Percentiles rank a stretch among this genome's conserved stretches.
These are phyloP conservation scores for Gasterosteus aculeatus DNA, from an alignment of 2,113 vertebrate genomes.

Conservation along the genomic window DNA sequence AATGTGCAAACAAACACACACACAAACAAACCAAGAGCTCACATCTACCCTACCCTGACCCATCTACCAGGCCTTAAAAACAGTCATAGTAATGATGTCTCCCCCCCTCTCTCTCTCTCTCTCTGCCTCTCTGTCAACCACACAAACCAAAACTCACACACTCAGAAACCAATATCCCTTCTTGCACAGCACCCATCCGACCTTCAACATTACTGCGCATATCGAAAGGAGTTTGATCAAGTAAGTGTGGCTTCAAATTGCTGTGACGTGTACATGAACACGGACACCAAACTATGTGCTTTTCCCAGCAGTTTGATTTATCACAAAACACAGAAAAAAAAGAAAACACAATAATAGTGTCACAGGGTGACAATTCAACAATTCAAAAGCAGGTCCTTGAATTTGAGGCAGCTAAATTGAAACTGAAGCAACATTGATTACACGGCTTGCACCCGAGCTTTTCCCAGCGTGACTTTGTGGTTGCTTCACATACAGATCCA, in stretches of 20 bases:
- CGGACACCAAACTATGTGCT: neutral
- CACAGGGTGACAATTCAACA: neutral
- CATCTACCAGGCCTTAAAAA: constrained; percentile 55
- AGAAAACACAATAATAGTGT: constrained; percentile 6
- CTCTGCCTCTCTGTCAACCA: constrained; percentile 7
- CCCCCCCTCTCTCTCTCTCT: neutral
- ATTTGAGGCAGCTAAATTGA: constrained; percentile 6
- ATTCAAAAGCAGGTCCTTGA: neutral
- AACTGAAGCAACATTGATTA: constrained; percentile 3
- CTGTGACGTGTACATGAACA: neutral
- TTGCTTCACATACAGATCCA: neutral
- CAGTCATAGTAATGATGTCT: constrained; percentile 67
- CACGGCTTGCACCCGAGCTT: neutral
- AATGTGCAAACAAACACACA: constrained; percentile 15
- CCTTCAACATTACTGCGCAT: neutral
- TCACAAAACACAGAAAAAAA: neutral
- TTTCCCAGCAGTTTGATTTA: neutral
- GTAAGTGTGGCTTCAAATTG: neutral
- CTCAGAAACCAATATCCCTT: constrained; percentile 4
- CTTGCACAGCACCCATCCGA: constrained; percentile 4
- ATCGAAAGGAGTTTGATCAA: constrained; percentile 9
- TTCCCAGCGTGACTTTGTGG: neutral
- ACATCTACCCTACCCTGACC: too few species aligned
- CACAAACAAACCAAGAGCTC: constrained; percentile 23
- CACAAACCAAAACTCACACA: constrained; percentile 9